Evolutionary conservation across 2,888 invertebrate species (phyloP).

Genomic region (Venustoraphidia nigricollis): DNA sequence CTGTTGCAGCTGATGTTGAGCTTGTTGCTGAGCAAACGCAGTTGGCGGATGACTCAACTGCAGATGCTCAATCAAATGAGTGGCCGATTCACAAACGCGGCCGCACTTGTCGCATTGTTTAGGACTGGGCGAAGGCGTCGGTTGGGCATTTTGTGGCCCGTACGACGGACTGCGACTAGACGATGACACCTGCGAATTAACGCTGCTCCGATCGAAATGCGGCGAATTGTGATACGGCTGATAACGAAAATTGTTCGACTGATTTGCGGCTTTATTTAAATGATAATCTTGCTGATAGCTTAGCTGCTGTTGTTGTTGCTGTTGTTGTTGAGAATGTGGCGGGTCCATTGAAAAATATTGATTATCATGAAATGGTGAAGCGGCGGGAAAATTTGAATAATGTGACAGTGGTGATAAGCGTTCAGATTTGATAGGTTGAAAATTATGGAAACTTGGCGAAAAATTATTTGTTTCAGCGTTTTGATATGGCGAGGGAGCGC

Average conservation of each 20-base stretch:
- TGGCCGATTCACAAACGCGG: constrained; percentile 58
- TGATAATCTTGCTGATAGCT: constrained; percentile 22
- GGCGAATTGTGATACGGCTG: constrained; percentile 30
- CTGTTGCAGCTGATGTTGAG: constrained; percentile 36
- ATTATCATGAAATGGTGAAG: constrained; percentile 4
- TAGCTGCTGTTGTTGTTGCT: constrained; percentile 21
- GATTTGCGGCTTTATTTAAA: constrained; percentile 18
- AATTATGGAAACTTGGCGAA: constrained; percentile 30
- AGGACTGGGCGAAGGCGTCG: constrained; percentile 54
- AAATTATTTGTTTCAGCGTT: constrained; percentile 39
- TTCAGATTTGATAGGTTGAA: constrained; percentile 25
- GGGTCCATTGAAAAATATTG: constrained; percentile 14
- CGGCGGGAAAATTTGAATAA: constrained; percentile 8
- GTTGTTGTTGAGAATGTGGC: constrained; percentile 13
- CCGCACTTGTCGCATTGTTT: constrained; percentile 78
- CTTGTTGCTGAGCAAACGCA: constrained; percentile 27
- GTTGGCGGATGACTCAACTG: constrained; percentile 44
- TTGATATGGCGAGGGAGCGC: constrained; percentile 50
- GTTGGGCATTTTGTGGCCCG: constrained; percentile 42
- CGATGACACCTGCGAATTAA: constrained; percentile 30
- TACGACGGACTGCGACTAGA: constrained; percentile 21
- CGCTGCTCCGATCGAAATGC: constrained; percentile 31
- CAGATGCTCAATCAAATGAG: constrained; percentile 59
- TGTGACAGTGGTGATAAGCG: constrained; percentile 18
- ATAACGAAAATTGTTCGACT: constrained; percentile 22